Evolutionary conservation across 2,113 vertebrate species (phyloP), one percentile per base, ranked within the genome.

Genomic region (Balaeniceps rex): DNA sequence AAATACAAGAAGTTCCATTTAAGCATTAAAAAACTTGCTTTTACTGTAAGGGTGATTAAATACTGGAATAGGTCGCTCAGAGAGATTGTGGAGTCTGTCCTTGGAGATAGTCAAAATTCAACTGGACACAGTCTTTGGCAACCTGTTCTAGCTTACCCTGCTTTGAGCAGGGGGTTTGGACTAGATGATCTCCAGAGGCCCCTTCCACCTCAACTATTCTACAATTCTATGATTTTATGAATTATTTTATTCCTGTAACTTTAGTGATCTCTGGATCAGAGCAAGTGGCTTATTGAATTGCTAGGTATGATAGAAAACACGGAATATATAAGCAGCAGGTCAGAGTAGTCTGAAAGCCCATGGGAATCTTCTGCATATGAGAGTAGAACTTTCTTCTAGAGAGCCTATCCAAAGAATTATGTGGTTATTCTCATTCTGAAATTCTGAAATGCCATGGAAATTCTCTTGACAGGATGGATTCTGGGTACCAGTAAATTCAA

Each of bases 221-320:
- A 63, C 65, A 68, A 3, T 57, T 92, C 83, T 79, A 2, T 68
- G 47, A 71, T 52, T 76, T 66, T 49, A 16, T 93, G 80, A 87
- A 94, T 91, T 88, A 81, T 94, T 95, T 96, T 82, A 81, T 81
- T 85, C 51, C 68, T 77, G 33, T 92, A 86, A 92, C 51, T 94
- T 72, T 19, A 61, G 83, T 33, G 54, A 74, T 80, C 68, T 96
- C 72, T 90, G 75, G 83, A 74, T 92, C 83, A 90, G 76, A 90
- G 58, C 68, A 81, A 52, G 23, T 42, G 51, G 14, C 33, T 83
- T 82, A 75, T 44, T 87, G 87, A 60, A 76, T 79, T 91, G 42
- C 77, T 90, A 36, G 63, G 28, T 72, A 8, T 66, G 42, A 16
- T 44, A 65, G 63, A 66, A 91, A 72, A 80, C 19, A 69, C 0